These are phyloP conservation scores for Andrena haemorrhoa DNA, from an alignment of 2,888 invertebrate species.

Conservation along the genomic window DNA sequence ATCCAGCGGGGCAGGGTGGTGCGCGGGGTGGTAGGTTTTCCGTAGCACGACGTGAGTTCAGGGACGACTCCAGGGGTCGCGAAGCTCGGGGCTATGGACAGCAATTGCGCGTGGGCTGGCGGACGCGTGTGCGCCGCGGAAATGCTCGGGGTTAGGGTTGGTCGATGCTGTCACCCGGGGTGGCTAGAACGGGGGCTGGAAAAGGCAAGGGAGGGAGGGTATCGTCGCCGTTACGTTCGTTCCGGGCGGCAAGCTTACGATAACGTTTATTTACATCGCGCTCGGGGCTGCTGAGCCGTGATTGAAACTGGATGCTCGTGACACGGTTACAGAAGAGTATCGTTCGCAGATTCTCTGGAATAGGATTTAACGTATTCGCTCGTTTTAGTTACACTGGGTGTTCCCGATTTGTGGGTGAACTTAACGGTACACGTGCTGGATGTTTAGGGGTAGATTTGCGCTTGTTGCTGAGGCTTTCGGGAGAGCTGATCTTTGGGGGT, in stretches of 20 bases:
- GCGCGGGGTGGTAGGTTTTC: slow-evolving; percentile 10
- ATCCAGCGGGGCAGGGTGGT: slow-evolving; percentile 42
- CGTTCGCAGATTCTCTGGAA: background rate
- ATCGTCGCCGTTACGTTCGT: slow-evolving; percentile 30
- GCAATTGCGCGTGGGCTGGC: slow-evolving; percentile 30
- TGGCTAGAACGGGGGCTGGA: slow-evolving; percentile 18
- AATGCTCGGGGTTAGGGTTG: slow-evolving; percentile 12
- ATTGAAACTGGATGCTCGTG: slow-evolving; percentile 28
- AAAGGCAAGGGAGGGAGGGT: slow-evolving; percentile 10
- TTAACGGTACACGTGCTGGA: background rate
- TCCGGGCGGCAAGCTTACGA: slow-evolving; percentile 28
- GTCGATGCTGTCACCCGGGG: slow-evolving; percentile 24
- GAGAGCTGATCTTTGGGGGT: no score
- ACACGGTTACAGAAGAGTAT: background rate
- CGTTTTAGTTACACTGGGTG: background rate
- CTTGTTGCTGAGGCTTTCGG: no score
- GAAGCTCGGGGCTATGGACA: slow-evolving; percentile 40
- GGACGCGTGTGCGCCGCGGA: slow-evolving; percentile 40
- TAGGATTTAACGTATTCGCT: background rate
- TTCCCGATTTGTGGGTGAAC: background rate
- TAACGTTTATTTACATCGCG: slow-evolving; percentile 47
- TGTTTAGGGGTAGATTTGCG: no score
- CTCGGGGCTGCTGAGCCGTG: slow-evolving; percentile 11
- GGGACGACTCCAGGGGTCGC: slow-evolving; percentile 22
- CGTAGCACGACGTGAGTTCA: slow-evolving; percentile 19